A percentile compares a stretch with the other conserved stretches of the same genome.
phyloP scores from a whole-genome alignment of 2,888 invertebrate genomes.

The Melieria omissa region DNA sequence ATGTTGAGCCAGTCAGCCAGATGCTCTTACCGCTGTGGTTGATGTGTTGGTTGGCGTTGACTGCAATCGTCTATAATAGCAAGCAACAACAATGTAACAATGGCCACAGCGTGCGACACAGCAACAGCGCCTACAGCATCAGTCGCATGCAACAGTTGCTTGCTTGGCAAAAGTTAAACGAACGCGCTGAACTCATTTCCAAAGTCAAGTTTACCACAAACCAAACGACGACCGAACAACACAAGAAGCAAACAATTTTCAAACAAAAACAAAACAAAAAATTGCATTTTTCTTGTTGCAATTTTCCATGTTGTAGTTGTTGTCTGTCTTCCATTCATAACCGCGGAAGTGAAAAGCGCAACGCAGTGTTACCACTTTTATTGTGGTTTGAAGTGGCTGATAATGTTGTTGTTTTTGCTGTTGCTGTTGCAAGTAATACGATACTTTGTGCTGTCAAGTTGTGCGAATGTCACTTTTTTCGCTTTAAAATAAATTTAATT shows the following conservation, averaged over 20 bases:
- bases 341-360: constrained; percentile 17
- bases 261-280: background rate
- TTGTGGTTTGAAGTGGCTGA: background rate
- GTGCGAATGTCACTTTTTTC: no score
- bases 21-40: no score
- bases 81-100: no score
- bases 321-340: background rate
- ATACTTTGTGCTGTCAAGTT: constrained; percentile 4
- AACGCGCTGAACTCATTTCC: constrained; percentile 18
- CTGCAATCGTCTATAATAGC: no score
- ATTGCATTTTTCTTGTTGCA: background rate
- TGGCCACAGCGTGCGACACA: no score
- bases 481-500: no score
- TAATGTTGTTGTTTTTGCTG: background rate
- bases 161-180: background rate
- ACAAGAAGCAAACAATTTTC: constrained; percentile 3
- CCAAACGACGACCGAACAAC: no score
- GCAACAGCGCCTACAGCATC: no score
- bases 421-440: constrained; percentile 16
- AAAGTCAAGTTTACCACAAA: constrained; percentile 22
- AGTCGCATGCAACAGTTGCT: no score
- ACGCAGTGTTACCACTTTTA: constrained; percentile 6
- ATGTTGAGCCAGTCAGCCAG: no score
- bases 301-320: no score
- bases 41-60: no score